Evolutionary conservation across 2,113 vertebrate species (phyloP).

Genomic region (Callorhinus ursinus): DNA sequence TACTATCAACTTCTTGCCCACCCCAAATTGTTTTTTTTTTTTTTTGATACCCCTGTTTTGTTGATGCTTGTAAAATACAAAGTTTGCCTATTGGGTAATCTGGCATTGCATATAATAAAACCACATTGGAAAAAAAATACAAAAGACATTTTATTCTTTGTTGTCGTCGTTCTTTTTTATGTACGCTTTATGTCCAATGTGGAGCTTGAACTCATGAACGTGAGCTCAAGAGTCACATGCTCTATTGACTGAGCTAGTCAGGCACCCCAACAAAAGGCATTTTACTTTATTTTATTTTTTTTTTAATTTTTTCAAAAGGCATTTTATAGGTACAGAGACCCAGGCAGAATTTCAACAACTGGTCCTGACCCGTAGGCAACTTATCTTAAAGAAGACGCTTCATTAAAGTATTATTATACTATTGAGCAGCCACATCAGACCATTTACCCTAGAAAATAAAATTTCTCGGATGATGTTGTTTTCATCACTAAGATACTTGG

Average conservation of each 20-base stretch:
- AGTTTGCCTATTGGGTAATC: background rate
- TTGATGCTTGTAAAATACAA: background rate
- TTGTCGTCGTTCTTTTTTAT: background rate
- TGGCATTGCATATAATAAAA: background rate
- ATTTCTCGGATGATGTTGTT: background rate
- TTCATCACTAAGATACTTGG: background rate
- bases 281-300: conserved; percentile 27
- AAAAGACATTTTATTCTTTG: background rate
- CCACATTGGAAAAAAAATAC: background rate
- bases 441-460: background rate
- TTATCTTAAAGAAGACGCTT: background rate
- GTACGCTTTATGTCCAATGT: background rate
- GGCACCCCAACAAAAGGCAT: background rate
- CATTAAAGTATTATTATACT: background rate
- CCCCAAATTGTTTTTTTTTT: background rate
- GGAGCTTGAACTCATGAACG: background rate
- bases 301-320: no score
- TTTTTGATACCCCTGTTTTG: background rate
- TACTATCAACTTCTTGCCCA: background rate
- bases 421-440: background rate
- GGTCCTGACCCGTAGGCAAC: background rate
- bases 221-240: background rate
- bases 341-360: background rate
- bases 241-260: background rate
- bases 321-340: background rate